phyloP scores from a whole-genome alignment of 2,113 vertebrate genomes.

The Bos javanicus region DNA sequence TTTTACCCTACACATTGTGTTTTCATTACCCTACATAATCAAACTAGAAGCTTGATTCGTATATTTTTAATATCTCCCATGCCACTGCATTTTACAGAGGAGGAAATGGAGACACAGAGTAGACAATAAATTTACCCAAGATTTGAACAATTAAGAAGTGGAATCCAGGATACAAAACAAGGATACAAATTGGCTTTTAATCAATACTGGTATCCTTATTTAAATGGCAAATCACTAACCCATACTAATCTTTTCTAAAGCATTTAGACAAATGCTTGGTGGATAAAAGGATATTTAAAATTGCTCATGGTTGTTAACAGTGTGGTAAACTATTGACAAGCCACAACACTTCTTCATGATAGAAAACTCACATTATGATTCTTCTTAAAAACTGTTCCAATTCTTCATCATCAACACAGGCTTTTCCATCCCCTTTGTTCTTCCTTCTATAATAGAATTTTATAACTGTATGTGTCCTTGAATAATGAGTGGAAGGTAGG shows the following conservation, averaged over 20 bases:
- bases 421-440: not conserved
- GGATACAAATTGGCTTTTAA: not conserved
- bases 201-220: not conserved
- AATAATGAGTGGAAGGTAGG: not conserved
- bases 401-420: not conserved
- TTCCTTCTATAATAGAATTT: not conserved
- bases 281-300: not conserved
- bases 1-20: not conserved
- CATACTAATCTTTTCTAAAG: not conserved
- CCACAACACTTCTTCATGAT: not conserved
- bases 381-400: not conserved
- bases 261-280: not conserved
- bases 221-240: not conserved
- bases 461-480: not conserved
- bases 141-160: not conserved
- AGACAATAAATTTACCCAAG: not conserved
- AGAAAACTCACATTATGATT: not conserved
- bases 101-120: not conserved
- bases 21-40: not conserved
- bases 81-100: not conserved
- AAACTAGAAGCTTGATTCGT: not conserved
- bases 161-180: not conserved
- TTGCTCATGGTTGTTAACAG: not conserved
- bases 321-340: not conserved
- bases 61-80: not conserved